Percentiles rank a stretch among this genome's conserved stretches.
These are phyloP conservation scores for Pseudochromis fuscus DNA, from an alignment of 2,797 vertebrate genomes.

Conservation along the genomic window DNA sequence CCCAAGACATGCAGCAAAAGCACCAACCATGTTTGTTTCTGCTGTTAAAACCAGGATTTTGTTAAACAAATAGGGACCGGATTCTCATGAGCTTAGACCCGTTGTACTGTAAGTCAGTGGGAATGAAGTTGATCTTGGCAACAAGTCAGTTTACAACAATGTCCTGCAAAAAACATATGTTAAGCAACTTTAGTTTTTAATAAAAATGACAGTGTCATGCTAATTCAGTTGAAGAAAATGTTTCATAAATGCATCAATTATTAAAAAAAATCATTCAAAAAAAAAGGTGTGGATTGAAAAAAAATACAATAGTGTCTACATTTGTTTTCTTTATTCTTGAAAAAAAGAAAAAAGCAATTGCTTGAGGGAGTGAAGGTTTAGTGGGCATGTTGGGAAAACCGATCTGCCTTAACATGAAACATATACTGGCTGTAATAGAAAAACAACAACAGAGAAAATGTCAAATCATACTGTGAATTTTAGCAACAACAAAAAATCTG, in stretches of 20 bases:
- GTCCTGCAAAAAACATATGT: constrained; percentile 33
- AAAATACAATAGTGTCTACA: constrained; percentile 15
- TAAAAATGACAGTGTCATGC: constrained; percentile 37
- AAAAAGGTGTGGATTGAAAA: constrained; percentile 20
- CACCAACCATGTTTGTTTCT: constrained; percentile 44
- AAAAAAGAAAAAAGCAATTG: not conserved
- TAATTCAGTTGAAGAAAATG: constrained; percentile 25
- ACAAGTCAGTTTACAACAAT: constrained; percentile 46
- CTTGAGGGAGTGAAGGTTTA: not conserved
- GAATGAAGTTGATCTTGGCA: constrained; percentile 46
- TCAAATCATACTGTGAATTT: constrained; percentile 42
- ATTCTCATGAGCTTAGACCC: constrained; percentile 33
- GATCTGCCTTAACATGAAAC: constrained; percentile 36
- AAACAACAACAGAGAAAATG: constrained; percentile 48
- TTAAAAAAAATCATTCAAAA: constrained; percentile 28
- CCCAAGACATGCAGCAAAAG: constrained; percentile 31
- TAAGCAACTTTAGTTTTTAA: constrained; percentile 27
- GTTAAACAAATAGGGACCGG: constrained; percentile 36
- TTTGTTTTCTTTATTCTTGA: constrained; percentile 1
- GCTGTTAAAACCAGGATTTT: constrained; percentile 47
- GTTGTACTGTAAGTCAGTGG: constrained; percentile 31
- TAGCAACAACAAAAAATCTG: constrained; percentile 29
- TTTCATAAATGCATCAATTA: constrained; percentile 13
- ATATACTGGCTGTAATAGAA: constrained; percentile 38
- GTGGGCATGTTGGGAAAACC: constrained; percentile 23